A percentile compares a stretch with the other conserved stretches of the same genome.
These are phyloP conservation scores for Corynorhinus townsendii DNA, from an alignment of 2,113 vertebrate species.

Conservation along the genomic window DNA sequence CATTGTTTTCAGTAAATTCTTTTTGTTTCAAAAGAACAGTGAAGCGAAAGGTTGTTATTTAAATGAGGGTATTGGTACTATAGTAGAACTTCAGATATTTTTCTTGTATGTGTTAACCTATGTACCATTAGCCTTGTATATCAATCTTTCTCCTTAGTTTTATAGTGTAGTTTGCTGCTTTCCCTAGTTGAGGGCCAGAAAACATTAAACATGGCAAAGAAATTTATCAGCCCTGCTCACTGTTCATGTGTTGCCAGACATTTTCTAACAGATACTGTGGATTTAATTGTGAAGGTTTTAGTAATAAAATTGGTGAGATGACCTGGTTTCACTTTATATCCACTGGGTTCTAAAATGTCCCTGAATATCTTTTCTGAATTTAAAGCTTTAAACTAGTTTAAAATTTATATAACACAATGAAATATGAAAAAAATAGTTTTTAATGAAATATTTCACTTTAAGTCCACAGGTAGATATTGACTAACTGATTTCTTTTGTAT, in stretches of 20 bases:
- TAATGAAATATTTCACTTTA: slow-evolving; percentile 78
- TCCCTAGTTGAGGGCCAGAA: slow-evolving; percentile 58
- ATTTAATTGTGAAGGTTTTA: slow-evolving; percentile 81
- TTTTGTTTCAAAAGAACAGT: slow-evolving; percentile 27
- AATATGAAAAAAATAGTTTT: slow-evolving; percentile 40
- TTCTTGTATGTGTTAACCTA: slow-evolving; percentile 57
- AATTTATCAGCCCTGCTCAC: slow-evolving; percentile 83
- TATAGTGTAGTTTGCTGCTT: slow-evolving; percentile 43
- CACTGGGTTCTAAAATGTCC: slow-evolving; percentile 43
- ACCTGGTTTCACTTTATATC: slow-evolving; percentile 38
- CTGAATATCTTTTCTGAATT: slow-evolving; percentile 54
- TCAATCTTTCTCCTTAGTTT: slow-evolving; percentile 58
- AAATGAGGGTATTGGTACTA: slow-evolving; percentile 54
- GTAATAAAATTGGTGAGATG: slow-evolving; percentile 35
- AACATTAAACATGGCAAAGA: slow-evolving; percentile 68
- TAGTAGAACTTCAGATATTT: slow-evolving; percentile 41
- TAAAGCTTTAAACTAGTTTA: slow-evolving; percentile 45
- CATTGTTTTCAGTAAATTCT: slow-evolving; percentile 63
- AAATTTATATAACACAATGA: slow-evolving; percentile 48
- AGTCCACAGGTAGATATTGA: slow-evolving; percentile 82
- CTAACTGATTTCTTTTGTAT: slow-evolving; percentile 78
- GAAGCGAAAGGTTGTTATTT: slow-evolving; percentile 38
- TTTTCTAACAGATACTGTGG: slow-evolving; percentile 81
- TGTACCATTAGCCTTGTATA: slow-evolving; percentile 53
- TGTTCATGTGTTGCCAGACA: slow-evolving; percentile 81